These are phyloP conservation scores for Delia radicum DNA, from an alignment of 1,140 invertebrate species.

Conservation along the genomic window DNA sequence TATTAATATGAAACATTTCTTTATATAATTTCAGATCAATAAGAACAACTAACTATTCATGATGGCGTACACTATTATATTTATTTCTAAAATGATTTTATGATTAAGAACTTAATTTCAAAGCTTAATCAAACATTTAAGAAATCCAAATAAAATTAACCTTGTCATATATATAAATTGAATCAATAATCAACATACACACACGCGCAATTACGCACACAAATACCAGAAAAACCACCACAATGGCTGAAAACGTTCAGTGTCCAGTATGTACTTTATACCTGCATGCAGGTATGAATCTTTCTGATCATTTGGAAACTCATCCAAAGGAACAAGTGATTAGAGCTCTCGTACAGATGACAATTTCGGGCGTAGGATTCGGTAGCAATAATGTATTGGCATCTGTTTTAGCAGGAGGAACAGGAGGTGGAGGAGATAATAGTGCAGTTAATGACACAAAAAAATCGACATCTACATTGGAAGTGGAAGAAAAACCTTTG, in stretches of 20 bases:
- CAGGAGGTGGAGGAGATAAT: no score
- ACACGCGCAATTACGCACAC: background rate
- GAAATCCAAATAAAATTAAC: background rate
- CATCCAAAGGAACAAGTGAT: slow-evolving; percentile 86
- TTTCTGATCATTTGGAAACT: slow-evolving; percentile 76
- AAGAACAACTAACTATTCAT: background rate
- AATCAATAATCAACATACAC: slow-evolving; percentile 8
- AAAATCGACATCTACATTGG: background rate
- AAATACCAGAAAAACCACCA: slow-evolving; percentile 26
- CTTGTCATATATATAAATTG: background rate
- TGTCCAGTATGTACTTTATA: slow-evolving; percentile 83
- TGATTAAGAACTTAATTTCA: slow-evolving; percentile 1
- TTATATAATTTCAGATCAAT: background rate
- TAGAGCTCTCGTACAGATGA: slow-evolving; percentile 69
- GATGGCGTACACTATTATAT: background rate
- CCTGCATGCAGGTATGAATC: slow-evolving; percentile 75
- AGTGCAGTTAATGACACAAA: background rate
- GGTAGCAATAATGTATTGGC: background rate
- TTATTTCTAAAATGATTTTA: background rate
- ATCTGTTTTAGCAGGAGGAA: background rate
- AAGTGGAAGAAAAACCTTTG: slow-evolving; percentile 3
- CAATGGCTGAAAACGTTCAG: slow-evolving; percentile 61
- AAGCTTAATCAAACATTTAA: background rate
- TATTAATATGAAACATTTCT: no score
- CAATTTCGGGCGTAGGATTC: slow-evolving; percentile 33